phyloP scores from a whole-genome alignment of 1,140 invertebrate genomes.

The Leptinotarsa undecemlineata region DNA sequence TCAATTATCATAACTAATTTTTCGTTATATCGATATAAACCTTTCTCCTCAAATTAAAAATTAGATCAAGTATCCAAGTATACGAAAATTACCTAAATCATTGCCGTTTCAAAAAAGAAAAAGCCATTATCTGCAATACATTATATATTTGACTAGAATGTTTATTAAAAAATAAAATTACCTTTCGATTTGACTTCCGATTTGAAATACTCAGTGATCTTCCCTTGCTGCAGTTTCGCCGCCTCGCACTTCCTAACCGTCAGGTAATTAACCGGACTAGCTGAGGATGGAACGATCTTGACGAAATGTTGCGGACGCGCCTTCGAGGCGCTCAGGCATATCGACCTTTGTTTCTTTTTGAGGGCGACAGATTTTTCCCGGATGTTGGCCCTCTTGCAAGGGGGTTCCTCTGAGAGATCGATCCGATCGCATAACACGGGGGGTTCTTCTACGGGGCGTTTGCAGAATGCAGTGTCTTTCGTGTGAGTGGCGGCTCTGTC shows the following conservation, averaged over 20 bases:
- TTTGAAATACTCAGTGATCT: slow-evolving; percentile 83
- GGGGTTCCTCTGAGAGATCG: slow-evolving; percentile 40
- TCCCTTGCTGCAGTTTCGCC: slow-evolving; percentile 58
- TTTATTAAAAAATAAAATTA: not conserved
- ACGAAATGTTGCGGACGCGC: slow-evolving; percentile 19
- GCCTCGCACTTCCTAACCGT: slow-evolving; percentile 54
- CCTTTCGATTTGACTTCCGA: slow-evolving; percentile 73
- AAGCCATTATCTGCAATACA: too few species aligned
- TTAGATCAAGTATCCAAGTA: too few species aligned
- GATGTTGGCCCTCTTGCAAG: slow-evolving; percentile 15
- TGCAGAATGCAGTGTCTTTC: slow-evolving; percentile 45
- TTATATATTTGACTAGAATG: too few species aligned
- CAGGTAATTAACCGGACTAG: slow-evolving; percentile 34
- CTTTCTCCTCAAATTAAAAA: too few species aligned
- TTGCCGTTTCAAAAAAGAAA: too few species aligned
- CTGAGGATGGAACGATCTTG: slow-evolving; percentile 27
- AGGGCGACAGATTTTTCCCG: not conserved
- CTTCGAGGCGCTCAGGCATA: slow-evolving; percentile 36
- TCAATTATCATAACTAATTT: too few species aligned
- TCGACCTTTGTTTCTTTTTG: slow-evolving; percentile 31
- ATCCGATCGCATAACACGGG: slow-evolving; percentile 58
- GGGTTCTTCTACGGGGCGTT: slow-evolving; percentile 55
- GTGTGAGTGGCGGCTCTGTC: slow-evolving; percentile 40
- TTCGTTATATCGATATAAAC: too few species aligned
- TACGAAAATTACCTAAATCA: too few species aligned